Evolutionary conservation across 1,140 invertebrate species (phyloP), one percentile per base, ranked within the genome.

Genomic region (Hycleus phaleratus): DNA sequence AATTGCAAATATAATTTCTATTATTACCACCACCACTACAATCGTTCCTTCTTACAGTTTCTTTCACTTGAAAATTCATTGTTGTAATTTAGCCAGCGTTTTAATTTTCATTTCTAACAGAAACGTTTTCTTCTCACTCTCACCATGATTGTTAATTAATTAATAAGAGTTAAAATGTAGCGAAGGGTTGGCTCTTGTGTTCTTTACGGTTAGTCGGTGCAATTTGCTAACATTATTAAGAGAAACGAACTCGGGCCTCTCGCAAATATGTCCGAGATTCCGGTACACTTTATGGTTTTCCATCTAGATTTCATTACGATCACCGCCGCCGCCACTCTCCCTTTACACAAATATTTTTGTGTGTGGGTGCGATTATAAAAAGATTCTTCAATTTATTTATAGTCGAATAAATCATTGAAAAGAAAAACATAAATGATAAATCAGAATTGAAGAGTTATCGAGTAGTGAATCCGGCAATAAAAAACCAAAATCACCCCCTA

Each of bases 81-180:
- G 60, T 46, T 42, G 56, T 49, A 66, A 61, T 63, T 66, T 49
- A 45, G 59, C 59, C 32, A 57, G 57, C 65, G 65, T 68, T 68
- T 68, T 68, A 69, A 69, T 70, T 70, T 70, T 70, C 64, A 69
- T 70, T 67, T 68, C 69, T 58, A 52, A 59, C 49, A 54, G 38
- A 42, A 69, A 59, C 68, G 63, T 66, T 66, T 63, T 65, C 69
- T 62, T 64, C 66, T 64, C 66, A 58, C 63, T 18, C 18, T 67
- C 68, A 62, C 67, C 64, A 71, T 71, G 70, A 71, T 71, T 71
- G 70, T 71, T 71, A 71, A 71, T 71, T 71, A 71, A 71, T 71
- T 71, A 71, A 71, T 71, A 71, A 71, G 18, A 18, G 67, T 71
- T 64, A 59, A 62, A 62, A 65, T 18, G 63, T 62, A 56, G 51